A percentile compares a stretch with the other conserved stretches of the same genome.
phyloP scores from a whole-genome alignment of 2,113 vertebrate species.

The Pithys albifrons region DNA sequence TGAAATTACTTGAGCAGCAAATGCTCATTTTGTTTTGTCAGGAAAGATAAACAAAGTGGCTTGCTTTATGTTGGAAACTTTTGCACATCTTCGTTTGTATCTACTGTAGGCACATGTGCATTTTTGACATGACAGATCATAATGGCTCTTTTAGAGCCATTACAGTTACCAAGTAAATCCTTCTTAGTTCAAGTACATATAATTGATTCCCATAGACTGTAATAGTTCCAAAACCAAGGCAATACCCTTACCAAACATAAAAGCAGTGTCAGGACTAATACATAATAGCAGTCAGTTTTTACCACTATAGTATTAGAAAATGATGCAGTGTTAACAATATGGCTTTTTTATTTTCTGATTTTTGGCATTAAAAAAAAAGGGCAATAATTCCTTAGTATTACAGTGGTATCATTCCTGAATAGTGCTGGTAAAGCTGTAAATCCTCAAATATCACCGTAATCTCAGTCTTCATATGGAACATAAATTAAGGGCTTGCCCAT shows the following conservation, averaged over 20 bases:
- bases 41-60: background rate
- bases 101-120: slow-evolving; percentile 22
- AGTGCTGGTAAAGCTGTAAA: slow-evolving; percentile 50
- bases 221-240: slow-evolving; percentile 77
- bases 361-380: slow-evolving; percentile 38
- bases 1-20: background rate
- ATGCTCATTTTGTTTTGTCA: background rate
- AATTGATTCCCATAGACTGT: slow-evolving; percentile 76
- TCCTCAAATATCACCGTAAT: slow-evolving; percentile 3
- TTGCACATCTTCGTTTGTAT: slow-evolving; percentile 28
- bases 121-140: slow-evolving; percentile 67
- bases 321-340: slow-evolving; percentile 58
- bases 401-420: background rate
- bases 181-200: slow-evolving; percentile 76
- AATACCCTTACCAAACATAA: slow-evolving; percentile 72
- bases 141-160: slow-evolving; percentile 76
- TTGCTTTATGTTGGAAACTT: slow-evolving; percentile 25
- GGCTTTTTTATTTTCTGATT: slow-evolving; percentile 56
- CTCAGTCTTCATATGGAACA: background rate
- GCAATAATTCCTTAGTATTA: slow-evolving; percentile 45
- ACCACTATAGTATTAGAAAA: slow-evolving; percentile 58
- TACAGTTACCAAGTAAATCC: slow-evolving; percentile 79
- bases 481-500: slow-evolving; percentile 9
- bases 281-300: slow-evolving; percentile 66
- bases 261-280: slow-evolving; percentile 67